phyloP scores from a whole-genome alignment of 2,113 vertebrate genomes.

The Kryptolebias marmoratus region DNA sequence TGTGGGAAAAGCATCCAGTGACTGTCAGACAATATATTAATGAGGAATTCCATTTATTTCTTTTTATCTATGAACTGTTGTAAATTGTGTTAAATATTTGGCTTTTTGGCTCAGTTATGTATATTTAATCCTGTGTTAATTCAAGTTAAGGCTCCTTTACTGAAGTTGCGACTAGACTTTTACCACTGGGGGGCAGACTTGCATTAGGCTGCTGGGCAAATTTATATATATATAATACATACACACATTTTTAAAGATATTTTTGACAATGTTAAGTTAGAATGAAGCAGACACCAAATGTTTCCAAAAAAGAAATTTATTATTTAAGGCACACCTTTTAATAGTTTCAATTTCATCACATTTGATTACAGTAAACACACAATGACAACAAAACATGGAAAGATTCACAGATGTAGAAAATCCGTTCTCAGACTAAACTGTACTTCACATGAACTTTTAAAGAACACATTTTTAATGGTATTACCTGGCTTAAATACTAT shows the following conservation, averaged over 20 bases:
- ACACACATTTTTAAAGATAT: background rate
- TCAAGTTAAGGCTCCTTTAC: too few relatives aligned
- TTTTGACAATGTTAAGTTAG: background rate
- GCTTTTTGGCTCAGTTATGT: too few relatives aligned
- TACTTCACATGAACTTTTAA: background rate
- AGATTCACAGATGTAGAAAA: slow-evolving; percentile 33
- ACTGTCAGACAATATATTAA: background rate
- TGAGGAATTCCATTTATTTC: too few relatives aligned
- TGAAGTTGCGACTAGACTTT: too few relatives aligned
- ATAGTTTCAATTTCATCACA: slow-evolving; percentile 68
- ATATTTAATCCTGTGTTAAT: too few relatives aligned
- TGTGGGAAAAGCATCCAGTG: slow-evolving; percentile 6
- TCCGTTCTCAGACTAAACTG: slow-evolving; percentile 20
- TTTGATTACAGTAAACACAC: slow-evolving; percentile 66
- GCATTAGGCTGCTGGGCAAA: too few relatives aligned
- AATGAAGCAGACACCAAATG: slow-evolving; percentile 46
- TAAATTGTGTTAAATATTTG: too few relatives aligned
- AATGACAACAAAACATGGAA: slow-evolving; percentile 53
- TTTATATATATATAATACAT: too few relatives aligned
- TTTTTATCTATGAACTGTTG: too few relatives aligned
- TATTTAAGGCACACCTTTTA: slow-evolving; percentile 78
- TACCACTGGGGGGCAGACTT: too few relatives aligned
- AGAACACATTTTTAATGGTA: slow-evolving; percentile 1
- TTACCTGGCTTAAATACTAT: slow-evolving; percentile 20
- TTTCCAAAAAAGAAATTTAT: slow-evolving; percentile 67